phyloP scores from a whole-genome alignment of 2,113 vertebrate genomes.

The Antigone vipio region DNA sequence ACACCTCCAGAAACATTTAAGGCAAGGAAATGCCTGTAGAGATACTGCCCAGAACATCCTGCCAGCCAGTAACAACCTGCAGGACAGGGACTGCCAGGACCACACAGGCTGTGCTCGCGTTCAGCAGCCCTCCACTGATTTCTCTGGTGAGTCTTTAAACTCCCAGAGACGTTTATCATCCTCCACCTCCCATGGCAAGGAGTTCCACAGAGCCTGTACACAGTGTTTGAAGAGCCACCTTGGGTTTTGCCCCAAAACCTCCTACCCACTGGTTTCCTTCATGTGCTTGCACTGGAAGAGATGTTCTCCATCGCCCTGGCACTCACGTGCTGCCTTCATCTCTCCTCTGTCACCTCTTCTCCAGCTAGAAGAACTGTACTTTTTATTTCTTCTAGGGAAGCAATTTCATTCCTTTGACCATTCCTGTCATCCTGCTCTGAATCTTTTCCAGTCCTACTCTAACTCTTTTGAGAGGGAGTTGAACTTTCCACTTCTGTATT shows the following conservation, averaged over 20 bases:
- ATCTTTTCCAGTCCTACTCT: background rate
- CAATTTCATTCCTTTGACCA: background rate
- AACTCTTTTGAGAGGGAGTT: background rate
- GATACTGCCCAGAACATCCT: conserved; percentile 18
- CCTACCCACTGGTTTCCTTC: background rate
- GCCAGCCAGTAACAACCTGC: background rate
- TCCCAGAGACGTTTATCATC: background rate
- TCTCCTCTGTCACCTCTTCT: background rate
- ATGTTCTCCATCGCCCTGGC: background rate
- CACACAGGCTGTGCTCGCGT: background rate
- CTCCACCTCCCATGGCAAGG: background rate
- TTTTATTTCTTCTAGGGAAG: background rate
- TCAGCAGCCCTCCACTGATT: background rate
- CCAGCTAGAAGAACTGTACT: background rate
- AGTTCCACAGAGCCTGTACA: background rate
- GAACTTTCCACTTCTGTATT: background rate
- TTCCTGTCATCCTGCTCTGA: background rate
- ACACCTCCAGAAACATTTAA: background rate
- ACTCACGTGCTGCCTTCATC: background rate
- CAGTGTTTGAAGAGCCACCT: background rate
- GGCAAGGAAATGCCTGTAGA: conserved; percentile 7
- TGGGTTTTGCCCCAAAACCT: background rate
- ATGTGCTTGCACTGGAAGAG: background rate
- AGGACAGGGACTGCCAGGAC: background rate
- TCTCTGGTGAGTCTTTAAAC: background rate